Evolutionary conservation across 2,113 vertebrate genomes (phyloP).

Genomic region (Tapirus terrestris): DNA sequence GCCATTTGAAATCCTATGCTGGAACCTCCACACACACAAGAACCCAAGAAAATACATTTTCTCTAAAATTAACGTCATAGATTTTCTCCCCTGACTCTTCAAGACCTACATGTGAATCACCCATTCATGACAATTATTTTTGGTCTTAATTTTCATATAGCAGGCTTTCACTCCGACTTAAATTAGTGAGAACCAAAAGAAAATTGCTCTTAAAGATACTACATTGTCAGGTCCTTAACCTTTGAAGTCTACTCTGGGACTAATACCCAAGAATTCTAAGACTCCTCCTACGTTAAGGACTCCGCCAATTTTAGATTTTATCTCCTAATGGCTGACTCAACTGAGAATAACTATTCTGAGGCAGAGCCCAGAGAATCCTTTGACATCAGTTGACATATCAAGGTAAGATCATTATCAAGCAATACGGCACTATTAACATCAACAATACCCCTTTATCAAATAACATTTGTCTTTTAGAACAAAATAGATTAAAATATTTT

Average conservation of each 20-base stretch:
- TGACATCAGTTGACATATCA: not conserved
- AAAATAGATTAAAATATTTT: slow-evolving; percentile 32
- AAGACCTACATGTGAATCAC: not conserved
- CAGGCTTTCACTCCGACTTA: slow-evolving; percentile 26
- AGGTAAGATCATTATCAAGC: not conserved
- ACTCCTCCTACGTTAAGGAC: not conserved
- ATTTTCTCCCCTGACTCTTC: not conserved
- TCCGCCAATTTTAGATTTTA: slow-evolving; percentile 29
- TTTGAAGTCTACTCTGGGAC: not conserved
- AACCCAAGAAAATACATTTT: slow-evolving; percentile 7
- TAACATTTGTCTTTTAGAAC: slow-evolving; percentile 14
- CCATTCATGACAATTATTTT: not conserved
- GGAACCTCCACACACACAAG: not conserved
- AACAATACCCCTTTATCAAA: not conserved
- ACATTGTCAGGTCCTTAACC: not conserved
- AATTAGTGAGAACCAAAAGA: slow-evolving; percentile 45
- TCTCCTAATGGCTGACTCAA: not conserved
- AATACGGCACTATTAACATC: not conserved
- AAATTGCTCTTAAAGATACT: slow-evolving; percentile 42
- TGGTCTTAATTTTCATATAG: slow-evolving; percentile 32
- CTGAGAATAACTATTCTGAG: not conserved
- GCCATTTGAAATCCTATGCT: not conserved
- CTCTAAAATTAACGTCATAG: slow-evolving; percentile 13
- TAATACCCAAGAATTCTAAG: not conserved
- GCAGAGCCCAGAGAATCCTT: not conserved